Base-by-base conservation (phyloP, 37 sponge, comb jelly and placozoan genomes). In the Cliona cf. orientalis region DNA sequence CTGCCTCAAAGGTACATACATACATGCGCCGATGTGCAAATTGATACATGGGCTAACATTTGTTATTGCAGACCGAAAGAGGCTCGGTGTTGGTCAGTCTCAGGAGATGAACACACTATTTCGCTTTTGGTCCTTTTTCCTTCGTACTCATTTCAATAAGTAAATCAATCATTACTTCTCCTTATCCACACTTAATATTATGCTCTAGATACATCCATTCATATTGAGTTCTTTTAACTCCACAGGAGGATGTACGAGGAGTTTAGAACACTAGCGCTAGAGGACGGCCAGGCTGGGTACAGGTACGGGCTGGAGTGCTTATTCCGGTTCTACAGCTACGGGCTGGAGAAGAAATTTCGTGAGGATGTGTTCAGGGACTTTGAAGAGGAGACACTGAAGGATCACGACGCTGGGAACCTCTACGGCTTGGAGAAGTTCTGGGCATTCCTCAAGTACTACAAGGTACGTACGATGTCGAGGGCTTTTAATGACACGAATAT, bases 391-490 rank as follows among this genome's bases (percentile, higher is more conserved):
- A 97, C 99, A 14, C 81, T 99, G 34, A 70, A 53, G 32, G 99
- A 99, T 64, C 84, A 81, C 57, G 84, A 84, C 23, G 74, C 36
- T 82, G 97, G 93, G 3, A 63, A 83, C 45, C 87, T 97, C 11
- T 99, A 99, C 74, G 99, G 99, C 11, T 60, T 99, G 57, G 99
- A 99, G 72, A 99, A 99, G 63, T 99, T 97, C 90, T 99, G 99
- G 99, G 99, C 97, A 35, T 99, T 99, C 62, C 93, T 92, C 57
- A 94, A 97, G 66, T 99, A 94, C 60, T 99, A 99, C 87, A 96
- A 94, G 91, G 98, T 98, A 35, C 2, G 61, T 32, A 23, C 31
- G 55, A 56, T 1, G n/a, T n/a, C n/a, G n/a, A 74, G 12, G 2
- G 57, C n/a, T 28, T 7, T 39, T 40, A 7, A 17, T 63, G 65